Conservation (phyloP, 2,888 invertebrate species). For the Eupelmus urozonus region DNA sequence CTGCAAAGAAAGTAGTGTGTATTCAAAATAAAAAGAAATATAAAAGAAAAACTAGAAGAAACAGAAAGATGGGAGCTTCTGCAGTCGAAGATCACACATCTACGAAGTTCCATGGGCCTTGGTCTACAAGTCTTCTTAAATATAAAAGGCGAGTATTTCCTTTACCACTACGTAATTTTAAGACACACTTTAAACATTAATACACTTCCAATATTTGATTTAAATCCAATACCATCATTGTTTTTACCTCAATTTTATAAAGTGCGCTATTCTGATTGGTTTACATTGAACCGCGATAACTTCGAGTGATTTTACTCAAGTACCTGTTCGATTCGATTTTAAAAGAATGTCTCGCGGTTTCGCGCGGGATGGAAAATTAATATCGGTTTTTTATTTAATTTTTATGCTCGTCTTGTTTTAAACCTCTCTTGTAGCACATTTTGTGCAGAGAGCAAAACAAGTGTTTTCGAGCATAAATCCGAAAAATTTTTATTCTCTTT, state of each 20-base stretch:
- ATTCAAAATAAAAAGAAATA: conserved; percentile 37
- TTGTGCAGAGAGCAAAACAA: conserved; percentile 41
- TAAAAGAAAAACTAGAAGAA: conserved; percentile 44
- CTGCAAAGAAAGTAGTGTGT: conserved; percentile 49
- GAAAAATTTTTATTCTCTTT: not conserved
- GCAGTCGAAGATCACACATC: conserved; percentile 31
- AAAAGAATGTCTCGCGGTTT: conserved; percentile 9
- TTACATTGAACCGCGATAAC: conserved; percentile 48
- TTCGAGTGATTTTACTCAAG: conserved; percentile 36
- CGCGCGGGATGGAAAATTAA: too few relatives aligned
- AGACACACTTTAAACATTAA: conserved; percentile 32
- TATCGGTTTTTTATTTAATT: conserved; percentile 13
- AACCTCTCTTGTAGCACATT: conserved; percentile 29
- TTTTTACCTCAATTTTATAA: conserved; percentile 18
- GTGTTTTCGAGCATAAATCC: conserved; percentile 50
- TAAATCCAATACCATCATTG: conserved; percentile 5
- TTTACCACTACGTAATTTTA: conserved; percentile 47
- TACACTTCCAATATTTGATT: conserved; percentile 29
- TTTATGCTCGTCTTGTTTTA: conserved; percentile 42
- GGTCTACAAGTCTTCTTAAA: conserved; percentile 15
- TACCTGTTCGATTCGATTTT: conserved; percentile 44
- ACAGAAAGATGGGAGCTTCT: too few relatives aligned
- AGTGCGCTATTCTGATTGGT: not conserved
- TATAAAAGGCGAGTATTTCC: conserved; percentile 61
- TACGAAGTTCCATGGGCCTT: not conserved